phyloP scores from a whole-genome alignment of 2,888 invertebrate genomes.

The Ophraella communa region DNA sequence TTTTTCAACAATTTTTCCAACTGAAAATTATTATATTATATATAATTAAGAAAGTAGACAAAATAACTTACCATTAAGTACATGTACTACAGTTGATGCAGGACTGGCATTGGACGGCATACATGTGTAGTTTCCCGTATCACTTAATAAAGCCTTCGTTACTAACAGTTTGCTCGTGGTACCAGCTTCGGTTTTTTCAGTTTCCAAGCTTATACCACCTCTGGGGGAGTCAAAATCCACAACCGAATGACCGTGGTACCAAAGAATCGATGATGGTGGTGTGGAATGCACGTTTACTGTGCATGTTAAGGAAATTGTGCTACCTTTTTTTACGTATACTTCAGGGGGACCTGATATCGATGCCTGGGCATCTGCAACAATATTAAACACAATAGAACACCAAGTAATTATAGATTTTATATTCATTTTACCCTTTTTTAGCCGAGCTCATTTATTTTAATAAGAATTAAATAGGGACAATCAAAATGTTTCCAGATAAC shows the following conservation, averaged over 20 bases:
- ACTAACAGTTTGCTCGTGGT: constrained; percentile 84
- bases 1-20: too few relatives aligned
- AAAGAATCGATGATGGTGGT: constrained; percentile 78
- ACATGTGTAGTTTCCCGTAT: constrained; percentile 91
- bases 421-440: too few relatives aligned
- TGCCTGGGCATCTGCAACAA: constrained; percentile 80
- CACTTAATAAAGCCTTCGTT: constrained; percentile 81
- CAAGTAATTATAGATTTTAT: too few relatives aligned
- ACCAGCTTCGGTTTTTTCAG: constrained; percentile 82
- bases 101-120: constrained; percentile 85
- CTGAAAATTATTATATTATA: neutral
- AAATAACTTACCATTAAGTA: constrained; percentile 75
- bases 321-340: constrained; percentile 88
- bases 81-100: constrained; percentile 83
- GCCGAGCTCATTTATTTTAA: too few relatives aligned
- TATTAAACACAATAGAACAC: neutral
- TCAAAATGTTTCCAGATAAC: too few relatives aligned
- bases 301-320: constrained; percentile 88
- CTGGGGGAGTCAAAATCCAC: constrained; percentile 85
- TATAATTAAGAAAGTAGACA: neutral
- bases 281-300: constrained; percentile 87
- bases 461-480: too few relatives aligned
- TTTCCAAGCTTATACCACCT: constrained; percentile 86
- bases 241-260: constrained; percentile 83
- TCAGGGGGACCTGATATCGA: constrained; percentile 85